A percentile compares a stretch with the other conserved stretches of the same genome.
Conservation (phyloP, 2,113 vertebrate genomes). For the Podarcis raffonei region DNA sequence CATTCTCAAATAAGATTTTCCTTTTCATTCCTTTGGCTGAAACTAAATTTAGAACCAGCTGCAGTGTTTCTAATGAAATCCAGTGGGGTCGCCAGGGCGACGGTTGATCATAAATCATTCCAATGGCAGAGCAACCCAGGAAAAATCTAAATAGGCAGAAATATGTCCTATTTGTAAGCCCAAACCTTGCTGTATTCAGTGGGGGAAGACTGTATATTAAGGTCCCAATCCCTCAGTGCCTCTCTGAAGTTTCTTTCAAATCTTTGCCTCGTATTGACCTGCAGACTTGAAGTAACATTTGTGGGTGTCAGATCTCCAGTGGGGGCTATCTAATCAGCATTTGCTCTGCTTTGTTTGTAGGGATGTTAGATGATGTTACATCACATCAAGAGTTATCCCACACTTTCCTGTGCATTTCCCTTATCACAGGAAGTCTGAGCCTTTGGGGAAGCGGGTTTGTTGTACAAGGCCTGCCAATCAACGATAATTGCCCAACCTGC, state of each 20-base stretch:
- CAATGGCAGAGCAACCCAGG: background rate
- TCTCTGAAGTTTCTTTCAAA: background rate
- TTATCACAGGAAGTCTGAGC: no score
- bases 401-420: no score
- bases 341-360: no score
- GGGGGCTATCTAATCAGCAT: background rate
- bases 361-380: no score
- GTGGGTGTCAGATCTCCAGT: background rate
- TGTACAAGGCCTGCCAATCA: no score
- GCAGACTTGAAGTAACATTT: background rate
- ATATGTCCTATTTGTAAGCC: background rate
- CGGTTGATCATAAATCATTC: conserved; percentile 22
- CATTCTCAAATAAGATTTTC: background rate
- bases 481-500: no score
- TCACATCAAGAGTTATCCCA: no score
- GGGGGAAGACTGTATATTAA: background rate
- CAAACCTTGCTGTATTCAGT: background rate
- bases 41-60: conserved; percentile 20
- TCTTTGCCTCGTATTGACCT: background rate
- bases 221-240: background rate
- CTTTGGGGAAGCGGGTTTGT: no score
- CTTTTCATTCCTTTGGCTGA: conserved; percentile 3
- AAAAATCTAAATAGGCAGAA: background rate
- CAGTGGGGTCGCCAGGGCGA: conserved; percentile 24
- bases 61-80: conserved; percentile 24